phyloP scores from a whole-genome alignment of 35 echinoderm and acorn worm genomes.

The Acanthaster planci region DNA sequence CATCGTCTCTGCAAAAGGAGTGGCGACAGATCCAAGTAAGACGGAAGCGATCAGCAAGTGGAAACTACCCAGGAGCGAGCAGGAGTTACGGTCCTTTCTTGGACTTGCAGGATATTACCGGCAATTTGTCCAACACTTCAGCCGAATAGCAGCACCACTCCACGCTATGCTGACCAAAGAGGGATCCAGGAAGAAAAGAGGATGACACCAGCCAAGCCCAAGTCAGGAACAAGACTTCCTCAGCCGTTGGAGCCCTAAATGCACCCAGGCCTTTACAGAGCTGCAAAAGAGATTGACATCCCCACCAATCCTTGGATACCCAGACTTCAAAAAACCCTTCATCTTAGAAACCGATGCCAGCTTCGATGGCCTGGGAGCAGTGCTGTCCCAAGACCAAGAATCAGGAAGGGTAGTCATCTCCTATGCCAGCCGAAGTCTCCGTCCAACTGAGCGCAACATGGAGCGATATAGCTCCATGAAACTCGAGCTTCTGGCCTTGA shows the following conservation, averaged over 20 bases:
- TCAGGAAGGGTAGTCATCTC: conserved; percentile 39
- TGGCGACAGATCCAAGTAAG: background rate
- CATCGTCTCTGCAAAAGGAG: too few species aligned
- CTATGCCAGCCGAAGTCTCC: conserved; percentile 63
- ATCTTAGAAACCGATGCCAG: conserved; percentile 63
- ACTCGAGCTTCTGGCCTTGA: too few species aligned
- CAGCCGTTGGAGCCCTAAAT: too few species aligned
- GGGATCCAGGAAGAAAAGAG: too few species aligned
- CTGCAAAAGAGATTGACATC: conserved; percentile 46
- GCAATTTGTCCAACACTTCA: background rate
- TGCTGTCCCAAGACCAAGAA: conserved; percentile 62
- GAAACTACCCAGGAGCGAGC: background rate
- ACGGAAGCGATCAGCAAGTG: background rate
- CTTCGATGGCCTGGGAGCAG: conserved; percentile 55
- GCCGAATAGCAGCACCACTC: conserved; percentile 69
- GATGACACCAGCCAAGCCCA: too few species aligned
- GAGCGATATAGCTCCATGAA: conserved; percentile 60
- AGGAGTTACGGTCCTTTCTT: background rate
- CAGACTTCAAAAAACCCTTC: too few species aligned
- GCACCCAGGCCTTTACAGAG: conserved; percentile 4
- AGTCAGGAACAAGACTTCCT: conserved; percentile 8
- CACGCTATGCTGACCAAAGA: conserved; percentile 55
- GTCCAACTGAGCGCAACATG: conserved; percentile 66
- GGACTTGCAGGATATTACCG: background rate
- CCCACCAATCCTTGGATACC: conserved; percentile 46